phyloP scores from a whole-genome alignment of 2,888 invertebrate species.

The Agrenia bidenticulata region DNA sequence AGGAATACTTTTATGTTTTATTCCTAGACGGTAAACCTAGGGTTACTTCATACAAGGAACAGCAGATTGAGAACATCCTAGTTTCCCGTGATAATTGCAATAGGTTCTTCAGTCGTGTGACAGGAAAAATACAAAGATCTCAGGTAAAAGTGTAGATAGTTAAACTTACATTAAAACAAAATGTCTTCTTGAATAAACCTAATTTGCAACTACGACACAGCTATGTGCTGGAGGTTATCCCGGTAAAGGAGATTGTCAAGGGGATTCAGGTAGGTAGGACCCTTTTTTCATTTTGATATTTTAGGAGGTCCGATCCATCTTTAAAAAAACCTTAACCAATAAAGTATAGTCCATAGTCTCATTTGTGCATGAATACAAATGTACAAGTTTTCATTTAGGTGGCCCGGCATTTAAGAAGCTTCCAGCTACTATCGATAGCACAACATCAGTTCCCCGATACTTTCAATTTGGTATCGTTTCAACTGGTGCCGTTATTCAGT shows the following conservation, averaged over 20 bases:
- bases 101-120: constrained; percentile 37
- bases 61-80: constrained; percentile 42
- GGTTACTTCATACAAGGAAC: constrained; percentile 22
- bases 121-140: constrained; percentile 40
- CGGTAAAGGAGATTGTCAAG: constrained; percentile 35
- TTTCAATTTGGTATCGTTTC: constrained; percentile 38
- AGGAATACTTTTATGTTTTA: not conserved
- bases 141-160: constrained; percentile 40
- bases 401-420: constrained; percentile 35
- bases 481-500: constrained; percentile 34
- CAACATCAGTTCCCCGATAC: constrained; percentile 18
- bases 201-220: constrained; percentile 19
- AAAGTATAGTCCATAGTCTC: too few species aligned
- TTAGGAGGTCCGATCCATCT: too few species aligned
- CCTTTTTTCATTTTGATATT: too few species aligned
- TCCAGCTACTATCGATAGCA: not conserved
- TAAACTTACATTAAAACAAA: not conserved
- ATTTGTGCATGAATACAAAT: too few species aligned
- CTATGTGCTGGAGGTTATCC: constrained; percentile 41
- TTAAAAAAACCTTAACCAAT: too few species aligned
- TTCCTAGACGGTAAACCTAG: constrained; percentile 14
- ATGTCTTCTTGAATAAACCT: too few species aligned
- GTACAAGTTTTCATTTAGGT: too few species aligned
- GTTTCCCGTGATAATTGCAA: constrained; percentile 43
- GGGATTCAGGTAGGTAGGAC: too few species aligned